These are phyloP conservation scores for Dryobota labecula DNA, from an alignment of 2,888 invertebrate species.

Conservation along the genomic window DNA sequence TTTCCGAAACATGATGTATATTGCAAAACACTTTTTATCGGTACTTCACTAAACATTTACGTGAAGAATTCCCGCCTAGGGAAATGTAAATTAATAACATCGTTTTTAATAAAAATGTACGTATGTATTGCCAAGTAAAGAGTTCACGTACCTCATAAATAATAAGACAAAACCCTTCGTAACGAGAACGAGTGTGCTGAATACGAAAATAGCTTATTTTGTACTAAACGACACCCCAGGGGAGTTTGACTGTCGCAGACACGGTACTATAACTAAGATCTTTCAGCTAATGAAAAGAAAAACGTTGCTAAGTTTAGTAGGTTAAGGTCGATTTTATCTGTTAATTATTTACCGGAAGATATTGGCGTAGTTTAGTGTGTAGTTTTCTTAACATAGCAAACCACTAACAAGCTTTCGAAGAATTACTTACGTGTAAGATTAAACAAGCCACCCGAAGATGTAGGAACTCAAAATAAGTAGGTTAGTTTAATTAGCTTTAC, in stretches of 20 bases:
- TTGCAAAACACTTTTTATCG: constrained; percentile 29
- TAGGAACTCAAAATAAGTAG: background rate
- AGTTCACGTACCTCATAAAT: constrained; percentile 73
- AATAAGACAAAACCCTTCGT: constrained; percentile 68
- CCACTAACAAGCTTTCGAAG: background rate
- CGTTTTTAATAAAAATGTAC: constrained; percentile 57
- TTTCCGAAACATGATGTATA: constrained; percentile 14
- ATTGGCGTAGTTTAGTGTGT: background rate
- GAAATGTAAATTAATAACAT: constrained; percentile 60
- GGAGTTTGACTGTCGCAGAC: constrained; percentile 56
- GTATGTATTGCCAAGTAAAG: constrained; percentile 60
- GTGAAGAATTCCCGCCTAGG: constrained; percentile 39
- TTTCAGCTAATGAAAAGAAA: constrained; percentile 31
- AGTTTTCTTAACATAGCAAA: background rate
- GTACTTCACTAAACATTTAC: constrained; percentile 28
- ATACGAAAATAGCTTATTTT: constrained; percentile 71
- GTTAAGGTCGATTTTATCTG: background rate
- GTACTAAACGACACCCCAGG: constrained; percentile 54
- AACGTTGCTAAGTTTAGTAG: background rate
- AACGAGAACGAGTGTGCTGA: constrained; percentile 74
- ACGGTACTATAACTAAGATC: constrained; percentile 35
- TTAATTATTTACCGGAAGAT: too few species aligned
- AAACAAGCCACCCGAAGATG: background rate
- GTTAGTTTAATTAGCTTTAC: background rate
- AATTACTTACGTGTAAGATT: too few species aligned